phyloP scores from a whole-genome alignment of 2,888 invertebrate genomes.

The Euzophera pinguis region DNA sequence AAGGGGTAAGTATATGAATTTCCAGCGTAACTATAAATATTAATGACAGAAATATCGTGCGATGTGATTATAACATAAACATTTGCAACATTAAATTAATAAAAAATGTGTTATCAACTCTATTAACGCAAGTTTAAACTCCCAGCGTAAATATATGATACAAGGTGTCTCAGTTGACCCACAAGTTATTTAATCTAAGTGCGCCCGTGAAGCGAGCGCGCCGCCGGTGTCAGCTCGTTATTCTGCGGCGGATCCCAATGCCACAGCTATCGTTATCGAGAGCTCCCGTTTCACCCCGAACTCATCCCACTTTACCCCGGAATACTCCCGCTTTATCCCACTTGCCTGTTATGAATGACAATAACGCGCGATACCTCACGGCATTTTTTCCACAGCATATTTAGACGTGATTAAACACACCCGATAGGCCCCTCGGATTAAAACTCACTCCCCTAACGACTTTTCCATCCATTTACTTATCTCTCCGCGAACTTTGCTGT shows the following conservation, averaged over 20 bases:
- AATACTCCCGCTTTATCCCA: conserved; percentile 25
- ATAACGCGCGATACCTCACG: conserved; percentile 68
- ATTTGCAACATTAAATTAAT: background rate
- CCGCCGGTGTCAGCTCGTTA: conserved; percentile 42
- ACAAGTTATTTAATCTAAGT: conserved; percentile 16
- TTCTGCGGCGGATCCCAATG: conserved; percentile 51
- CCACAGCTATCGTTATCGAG: conserved; percentile 18
- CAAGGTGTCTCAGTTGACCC: conserved; percentile 12
- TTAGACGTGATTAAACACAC: conserved; percentile 74
- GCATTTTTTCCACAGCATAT: conserved; percentile 67
- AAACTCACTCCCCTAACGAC: conserved; percentile 64
- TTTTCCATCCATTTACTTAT: conserved; percentile 63
- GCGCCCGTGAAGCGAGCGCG: conserved; percentile 10
- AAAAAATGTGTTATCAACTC: background rate
- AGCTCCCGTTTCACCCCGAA: conserved; percentile 23
- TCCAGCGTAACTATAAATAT: too few species aligned
- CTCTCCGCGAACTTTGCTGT: conserved; percentile 62
- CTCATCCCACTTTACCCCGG: conserved; percentile 26
- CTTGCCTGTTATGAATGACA: conserved; percentile 72
- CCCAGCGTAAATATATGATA: conserved; percentile 4
- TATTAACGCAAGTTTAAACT: background rate
- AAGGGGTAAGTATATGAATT: too few species aligned
- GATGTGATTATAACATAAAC: too few species aligned
- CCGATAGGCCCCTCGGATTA: conserved; percentile 57
- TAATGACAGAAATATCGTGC: too few species aligned